These are phyloP conservation scores for Brachypodius melanocephalos DNA, from an alignment of 2,113 vertebrate genomes.

Conservation along the genomic window DNA sequence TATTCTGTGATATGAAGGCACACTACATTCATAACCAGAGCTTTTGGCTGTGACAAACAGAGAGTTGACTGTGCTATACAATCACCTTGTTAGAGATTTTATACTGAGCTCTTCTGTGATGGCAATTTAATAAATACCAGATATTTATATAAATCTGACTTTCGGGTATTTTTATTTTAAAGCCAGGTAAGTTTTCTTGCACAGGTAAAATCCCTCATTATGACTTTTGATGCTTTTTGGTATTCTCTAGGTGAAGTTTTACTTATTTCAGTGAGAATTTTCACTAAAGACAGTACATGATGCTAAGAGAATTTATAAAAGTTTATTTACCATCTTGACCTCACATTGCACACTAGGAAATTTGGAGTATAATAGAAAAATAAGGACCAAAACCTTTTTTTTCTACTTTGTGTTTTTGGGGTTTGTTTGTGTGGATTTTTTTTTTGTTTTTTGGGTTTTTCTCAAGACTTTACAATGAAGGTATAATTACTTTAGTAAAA, in stretches of 20 bases:
- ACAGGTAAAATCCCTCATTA: not conserved
- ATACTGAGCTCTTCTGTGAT: slow-evolving; percentile 12
- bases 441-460: not conserved
- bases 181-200: not conserved
- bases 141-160: not conserved
- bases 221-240: not conserved
- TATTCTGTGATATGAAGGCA: not conserved
- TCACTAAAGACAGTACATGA: not conserved
- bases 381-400: not conserved
- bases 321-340: not conserved
- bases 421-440: not conserved
- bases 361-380: not conserved
- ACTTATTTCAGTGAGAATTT: not conserved
- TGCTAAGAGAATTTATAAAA: not conserved
- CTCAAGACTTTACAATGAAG: not conserved
- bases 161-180: not conserved
- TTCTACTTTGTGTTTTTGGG: not conserved
- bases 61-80: not conserved
- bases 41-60: not conserved
- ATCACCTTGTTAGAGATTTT: slow-evolving; percentile 15
- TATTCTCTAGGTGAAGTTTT: not conserved
- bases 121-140: slow-evolving; percentile 12
- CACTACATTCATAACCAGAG: not conserved
- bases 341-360: not conserved
- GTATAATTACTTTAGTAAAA: not conserved